Conservation (phyloP, 2,888 invertebrate species). For the Cephus rjabovi region DNA sequence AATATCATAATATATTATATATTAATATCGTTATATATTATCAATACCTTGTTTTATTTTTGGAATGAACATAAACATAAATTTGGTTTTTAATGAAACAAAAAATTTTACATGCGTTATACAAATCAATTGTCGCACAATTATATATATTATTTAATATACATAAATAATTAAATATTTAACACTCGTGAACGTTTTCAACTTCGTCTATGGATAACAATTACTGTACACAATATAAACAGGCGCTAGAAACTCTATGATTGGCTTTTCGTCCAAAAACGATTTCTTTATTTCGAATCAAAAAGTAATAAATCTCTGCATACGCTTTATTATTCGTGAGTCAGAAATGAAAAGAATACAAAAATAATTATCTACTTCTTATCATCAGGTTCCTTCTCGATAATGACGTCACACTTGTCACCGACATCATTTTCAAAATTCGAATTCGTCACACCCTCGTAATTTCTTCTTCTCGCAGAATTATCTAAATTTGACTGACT, state of each 20-base stretch:
- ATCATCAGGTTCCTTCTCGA: conserved; percentile 40
- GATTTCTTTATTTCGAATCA: neutral
- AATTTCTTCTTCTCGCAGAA: conserved; percentile 8
- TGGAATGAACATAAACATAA: neutral
- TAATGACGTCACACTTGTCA: conserved; percentile 38
- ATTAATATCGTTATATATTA: neutral
- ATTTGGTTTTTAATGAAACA: neutral
- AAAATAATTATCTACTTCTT: conserved; percentile 8
- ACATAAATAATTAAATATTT: neutral
- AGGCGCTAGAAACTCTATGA: neutral
- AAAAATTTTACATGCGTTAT: neutral
- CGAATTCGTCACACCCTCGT: conserved; percentile 34
- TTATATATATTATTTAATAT: neutral
- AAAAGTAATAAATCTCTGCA: neutral
- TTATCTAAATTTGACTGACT: neutral
- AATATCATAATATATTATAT: neutral
- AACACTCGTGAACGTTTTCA: neutral
- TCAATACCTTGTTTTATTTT: neutral
- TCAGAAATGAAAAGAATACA: neutral
- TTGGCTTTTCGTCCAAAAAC: neutral
- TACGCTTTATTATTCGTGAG: neutral
- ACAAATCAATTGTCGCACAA: neutral
- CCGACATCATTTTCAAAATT: conserved; percentile 33
- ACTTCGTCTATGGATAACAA: neutral
- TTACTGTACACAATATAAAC: neutral